Base-by-base conservation (phyloP, 1,140 invertebrate genomes). In the Meloidogyne chitwoodi region DNA sequence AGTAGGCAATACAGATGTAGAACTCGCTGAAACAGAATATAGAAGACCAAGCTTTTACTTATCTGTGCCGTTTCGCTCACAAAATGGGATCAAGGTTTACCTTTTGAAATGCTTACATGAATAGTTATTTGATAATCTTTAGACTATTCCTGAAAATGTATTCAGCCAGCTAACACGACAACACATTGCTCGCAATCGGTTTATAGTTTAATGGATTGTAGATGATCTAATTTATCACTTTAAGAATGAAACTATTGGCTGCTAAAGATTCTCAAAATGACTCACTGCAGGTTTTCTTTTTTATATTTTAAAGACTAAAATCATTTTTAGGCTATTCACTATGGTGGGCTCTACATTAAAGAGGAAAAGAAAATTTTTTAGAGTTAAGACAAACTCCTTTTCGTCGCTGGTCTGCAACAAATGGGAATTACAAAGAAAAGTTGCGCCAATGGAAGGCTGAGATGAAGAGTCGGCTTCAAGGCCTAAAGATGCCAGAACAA, bases 361-460 rank as follows among this genome's bases (percentile, higher is more conserved):
- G 48, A 22, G 48, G 48, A 4, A 19, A 56, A 56, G 12, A 14
- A 56, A 5, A 6, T 56, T 56, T 77, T 27, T 73, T 27, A 16
- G 79, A 80, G 24, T 34, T 80, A 29, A 77, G 79, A 0, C 79
- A 80, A 68, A 80, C 79, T 14, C 79, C 80, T 3, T 80, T 64
- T 67, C 73, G 80, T 10, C 74, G 80, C 8, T 82, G 44, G 31
- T 56, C 48, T n/a, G 41, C 79, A 24, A 62, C 80, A 22, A 80
- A 80, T 68, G 26, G 83, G 26, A 77, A 77, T 16, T 80, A 80
- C 61, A 81, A 66, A 22, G 79, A 80, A 44, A 80, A 80, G 31
- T 66, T 81, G 24, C 79, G 75, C n/a, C 44, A 31, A 72, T 80
- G 79, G 79, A 80, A 80, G 61, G 78, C 61, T 24, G 79, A 82